Base-by-base conservation (phyloP, 1,140 invertebrate genomes). In the Littorina saxatilis region DNA sequence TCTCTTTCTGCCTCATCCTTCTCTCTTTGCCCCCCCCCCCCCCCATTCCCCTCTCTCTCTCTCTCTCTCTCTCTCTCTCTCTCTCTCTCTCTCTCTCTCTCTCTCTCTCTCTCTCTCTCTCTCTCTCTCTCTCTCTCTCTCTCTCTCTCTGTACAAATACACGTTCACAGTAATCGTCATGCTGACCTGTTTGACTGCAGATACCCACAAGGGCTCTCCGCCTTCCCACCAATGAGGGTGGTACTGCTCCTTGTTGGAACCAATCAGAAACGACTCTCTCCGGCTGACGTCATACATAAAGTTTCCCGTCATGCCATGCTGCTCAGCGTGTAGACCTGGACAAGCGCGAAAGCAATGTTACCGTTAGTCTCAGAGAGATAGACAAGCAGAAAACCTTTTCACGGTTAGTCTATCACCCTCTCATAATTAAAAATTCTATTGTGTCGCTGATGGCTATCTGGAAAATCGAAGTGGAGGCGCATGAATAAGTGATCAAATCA, bases 131-230 rank as follows among this genome's bases (percentile, higher is more conserved):
- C 43, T 47, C 43, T 47, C 43, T 47, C 43, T 9, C 43, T 9
- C 43, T 9, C 43, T n/a, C n/a, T n/a, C n/a, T n/a, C n/a, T n/a
- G 43, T 17, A 47, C 43, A 47, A 5, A 47, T 17, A 47, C 43
- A 47, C 43, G 43, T 17, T 5, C 43, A 70, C 29, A 43, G 37
- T 35, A 47, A 27, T 52, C 13, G 23, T 23, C 29, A 27, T n/a
- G 39, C 77, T 47, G 4, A 84, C 88, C 86, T 88, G 84, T 84
- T 86, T 88, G 29, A 84, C 87, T 1, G 91, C 90, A 11, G 91
- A 89, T 9, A 91, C 90, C 92, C 92, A 93, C 70, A 91, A 84
- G 1, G 92, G 93, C 81, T 92, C 92, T 0, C 87, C 87, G 23
- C 85, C 88, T 79, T 92, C 87, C 91, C 92, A 93, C 92, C 93